phyloP scores from a whole-genome alignment of 2,797 vertebrate species.

The Harpagifer antarcticus region DNA sequence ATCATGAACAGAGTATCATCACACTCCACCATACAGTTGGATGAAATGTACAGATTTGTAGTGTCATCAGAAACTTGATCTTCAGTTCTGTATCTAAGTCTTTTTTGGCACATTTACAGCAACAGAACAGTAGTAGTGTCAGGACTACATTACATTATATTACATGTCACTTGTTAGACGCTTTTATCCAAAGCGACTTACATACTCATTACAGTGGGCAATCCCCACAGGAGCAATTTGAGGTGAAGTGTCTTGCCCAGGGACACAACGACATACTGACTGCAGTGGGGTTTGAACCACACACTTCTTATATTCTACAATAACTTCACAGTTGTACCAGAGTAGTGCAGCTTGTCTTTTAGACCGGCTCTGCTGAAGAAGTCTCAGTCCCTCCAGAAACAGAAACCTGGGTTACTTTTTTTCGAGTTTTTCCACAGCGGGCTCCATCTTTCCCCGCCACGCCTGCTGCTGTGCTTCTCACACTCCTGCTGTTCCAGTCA shows the following conservation, averaged over 20 bases:
- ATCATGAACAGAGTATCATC: conserved; percentile 5
- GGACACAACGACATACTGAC: too few species aligned
- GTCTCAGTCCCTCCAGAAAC: conserved; percentile 94
- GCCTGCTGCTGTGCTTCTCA: conserved; percentile 87
- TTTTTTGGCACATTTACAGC: conserved; percentile 72
- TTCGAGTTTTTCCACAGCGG: conserved; percentile 89
- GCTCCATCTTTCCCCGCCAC: conserved; percentile 81
- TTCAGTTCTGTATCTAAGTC: conserved; percentile 12
- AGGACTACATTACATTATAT: conserved; percentile 19
- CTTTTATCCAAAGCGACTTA: too few species aligned
- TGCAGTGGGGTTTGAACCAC: too few species aligned
- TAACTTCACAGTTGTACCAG: conserved; percentile 50
- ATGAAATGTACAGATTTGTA: conserved; percentile 35
- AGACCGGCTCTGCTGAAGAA: conserved; percentile 91
- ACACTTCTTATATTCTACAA: conserved; percentile 35
- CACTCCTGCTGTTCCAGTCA: conserved; percentile 93
- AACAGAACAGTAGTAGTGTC: conserved; percentile 45
- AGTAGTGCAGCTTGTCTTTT: conserved; percentile 30
- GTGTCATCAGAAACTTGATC: conserved; percentile 12
- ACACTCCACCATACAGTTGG: conserved; percentile 17
- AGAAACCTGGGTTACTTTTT: conserved; percentile 96
- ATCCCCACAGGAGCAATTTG: too few species aligned
- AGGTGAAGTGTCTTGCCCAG: too few species aligned
- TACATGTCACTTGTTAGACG: too few species aligned
- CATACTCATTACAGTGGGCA: too few species aligned